Base-by-base conservation (phyloP, 2,797 vertebrate genomes). In the Gymnodraco acuticeps region DNA sequence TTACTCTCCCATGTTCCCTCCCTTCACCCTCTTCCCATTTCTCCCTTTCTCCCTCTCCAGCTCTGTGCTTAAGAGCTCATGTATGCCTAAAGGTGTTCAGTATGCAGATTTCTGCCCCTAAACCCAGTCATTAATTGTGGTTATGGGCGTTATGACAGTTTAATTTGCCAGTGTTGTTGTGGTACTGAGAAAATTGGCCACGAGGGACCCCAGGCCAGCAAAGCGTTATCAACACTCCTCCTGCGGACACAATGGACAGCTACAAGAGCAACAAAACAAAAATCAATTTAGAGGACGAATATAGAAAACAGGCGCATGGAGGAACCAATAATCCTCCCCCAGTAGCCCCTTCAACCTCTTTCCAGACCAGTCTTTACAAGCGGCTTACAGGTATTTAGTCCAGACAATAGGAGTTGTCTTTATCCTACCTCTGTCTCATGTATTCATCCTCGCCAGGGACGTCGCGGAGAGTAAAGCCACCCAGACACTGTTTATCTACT, bases 91-190 rank as follows among this genome's bases (percentile, higher is more conserved):
- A 91, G 88, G 87, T 89, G 89, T 89, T 90, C 88, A 84, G 83
- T 88, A 87, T 91, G 93, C 91, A 93, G 90, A 93, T 93, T 92
- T 82, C 83, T 89, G 82, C 84, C 79, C 82, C 87, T 90, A 90
- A 93, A 91, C 88, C 90, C 83, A 51, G 83, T 93, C 93, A 93
- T 94, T 94, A 93, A 93, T 94, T 94, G 93, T 91, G 89, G 89
- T 94, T 93, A 90, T 86, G 88, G 89, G 82, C 87, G 81, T 93
- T 92, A 93, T 94, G 93, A 93, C 94, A 94, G 91, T 94, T 94
- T 94, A 91, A 94, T 94, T 94, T 94, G 91, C 83, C 70, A 73
- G 86, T 51, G 77, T 85, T 88, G 90, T 93, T 89, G 91, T 87
- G 90, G 87, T 77, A 73, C 71, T 78, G 81, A 79, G 80, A 42